A percentile compares a stretch with the other conserved stretches of the same genome.
Evolutionary conservation across 2,113 vertebrate genomes (phyloP).

Genomic region (Bubo blakistoni): DNA sequence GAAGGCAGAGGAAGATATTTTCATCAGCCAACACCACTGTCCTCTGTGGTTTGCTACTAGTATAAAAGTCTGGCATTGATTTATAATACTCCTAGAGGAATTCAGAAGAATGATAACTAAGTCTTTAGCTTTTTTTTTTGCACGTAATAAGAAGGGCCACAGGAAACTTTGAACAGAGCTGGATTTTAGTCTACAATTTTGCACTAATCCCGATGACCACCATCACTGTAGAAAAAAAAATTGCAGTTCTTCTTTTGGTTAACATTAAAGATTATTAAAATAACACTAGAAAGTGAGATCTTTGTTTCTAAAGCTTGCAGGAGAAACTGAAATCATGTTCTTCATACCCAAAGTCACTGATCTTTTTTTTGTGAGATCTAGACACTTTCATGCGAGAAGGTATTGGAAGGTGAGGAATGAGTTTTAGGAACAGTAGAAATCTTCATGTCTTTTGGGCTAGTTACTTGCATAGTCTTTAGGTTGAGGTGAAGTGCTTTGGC

Average conservation of each 20-base stretch:
- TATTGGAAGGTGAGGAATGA: background rate
- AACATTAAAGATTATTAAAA: background rate
- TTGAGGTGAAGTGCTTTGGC: background rate
- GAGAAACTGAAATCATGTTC: background rate
- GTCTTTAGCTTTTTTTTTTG: slow-evolving; percentile 27
- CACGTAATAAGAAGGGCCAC: slow-evolving; percentile 45
- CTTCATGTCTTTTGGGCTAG: background rate
- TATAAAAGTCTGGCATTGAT: slow-evolving; percentile 75
- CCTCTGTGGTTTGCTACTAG: slow-evolving; percentile 71
- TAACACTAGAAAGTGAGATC: background rate
- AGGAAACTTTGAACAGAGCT: slow-evolving; percentile 40
- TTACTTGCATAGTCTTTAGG: background rate
- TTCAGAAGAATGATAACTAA: slow-evolving; percentile 73
- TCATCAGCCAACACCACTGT: slow-evolving; percentile 69
- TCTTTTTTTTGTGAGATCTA: background rate
- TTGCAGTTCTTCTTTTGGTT: background rate
- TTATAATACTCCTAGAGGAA: slow-evolving; percentile 73
- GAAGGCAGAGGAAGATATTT: slow-evolving; percentile 63
- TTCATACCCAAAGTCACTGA: background rate
- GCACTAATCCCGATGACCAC: background rate
- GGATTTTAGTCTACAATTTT: slow-evolving; percentile 14
- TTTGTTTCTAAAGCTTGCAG: background rate
- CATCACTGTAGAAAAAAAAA: background rate
- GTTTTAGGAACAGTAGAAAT: background rate
- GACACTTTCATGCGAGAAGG: fast-evolving